These are phyloP conservation scores for Sebastes hopkinsi DNA, from an alignment of 2,797 vertebrate species.

Conservation along the genomic window DNA sequence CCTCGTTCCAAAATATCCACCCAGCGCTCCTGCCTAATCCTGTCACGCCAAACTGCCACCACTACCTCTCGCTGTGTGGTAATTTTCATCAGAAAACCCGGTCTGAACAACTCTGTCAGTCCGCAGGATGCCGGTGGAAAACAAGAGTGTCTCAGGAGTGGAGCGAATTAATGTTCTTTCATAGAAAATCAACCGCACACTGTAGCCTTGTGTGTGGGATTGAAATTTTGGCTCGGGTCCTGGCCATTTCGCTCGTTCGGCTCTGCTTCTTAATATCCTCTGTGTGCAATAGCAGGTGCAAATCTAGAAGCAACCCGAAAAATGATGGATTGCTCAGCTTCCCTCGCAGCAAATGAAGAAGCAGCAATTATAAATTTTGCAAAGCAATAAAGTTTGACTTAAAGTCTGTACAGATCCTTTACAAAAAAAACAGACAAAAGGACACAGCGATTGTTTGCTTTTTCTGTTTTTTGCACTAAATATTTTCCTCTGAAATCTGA, in stretches of 20 bases:
- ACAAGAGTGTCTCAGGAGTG: slow-evolving; percentile 30
- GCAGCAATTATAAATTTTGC: slow-evolving; percentile 30
- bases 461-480: background rate
- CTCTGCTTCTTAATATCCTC: slow-evolving; percentile 48
- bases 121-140: slow-evolving; percentile 26
- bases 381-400: slow-evolving; percentile 20
- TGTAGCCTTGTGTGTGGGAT: slow-evolving; percentile 42
- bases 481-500: background rate
- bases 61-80: background rate
- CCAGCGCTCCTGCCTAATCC: slow-evolving; percentile 15
- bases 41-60: slow-evolving; percentile 18
- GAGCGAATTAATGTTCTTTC: slow-evolving; percentile 40
- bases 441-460: background rate
- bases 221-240: slow-evolving; percentile 29
- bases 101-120: slow-evolving; percentile 31
- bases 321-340: slow-evolving; percentile 54
- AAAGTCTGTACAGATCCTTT: background rate
- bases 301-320: slow-evolving; percentile 27
- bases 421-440: background rate
- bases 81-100: slow-evolving; percentile 14
- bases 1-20: slow-evolving; percentile 32
- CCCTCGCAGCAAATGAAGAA: slow-evolving; percentile 34
- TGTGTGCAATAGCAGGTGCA: slow-evolving; percentile 34
- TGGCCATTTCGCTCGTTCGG: slow-evolving; percentile 27
- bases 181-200: slow-evolving; percentile 35